A percentile compares a stretch with the other conserved stretches of the same genome.
Conservation (phyloP, 2,113 vertebrate genomes). For the Excalfactoria chinensis region DNA sequence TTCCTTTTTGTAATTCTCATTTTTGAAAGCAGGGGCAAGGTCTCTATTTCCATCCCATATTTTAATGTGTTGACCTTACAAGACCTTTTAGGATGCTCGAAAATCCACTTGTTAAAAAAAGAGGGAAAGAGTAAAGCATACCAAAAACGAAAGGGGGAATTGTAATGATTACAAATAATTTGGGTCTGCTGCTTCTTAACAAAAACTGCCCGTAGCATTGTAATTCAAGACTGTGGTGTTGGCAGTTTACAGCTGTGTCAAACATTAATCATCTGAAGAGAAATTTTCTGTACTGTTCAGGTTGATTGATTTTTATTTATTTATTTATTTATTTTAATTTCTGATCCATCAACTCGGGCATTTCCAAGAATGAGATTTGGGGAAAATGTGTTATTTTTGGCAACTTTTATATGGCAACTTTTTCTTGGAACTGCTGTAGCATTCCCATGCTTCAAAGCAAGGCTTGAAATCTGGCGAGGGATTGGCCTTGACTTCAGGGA, state of each 20-base stretch:
- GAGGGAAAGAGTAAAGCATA: neutral
- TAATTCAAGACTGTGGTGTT: neutral
- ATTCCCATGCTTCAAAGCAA: conserved; percentile 40
- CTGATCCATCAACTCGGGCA: conserved; percentile 17
- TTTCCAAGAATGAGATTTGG: conserved; percentile 35
- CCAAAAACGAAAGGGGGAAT: neutral
- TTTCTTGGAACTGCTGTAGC: conserved; percentile 37
- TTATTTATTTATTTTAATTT: neutral
- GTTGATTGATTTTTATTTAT: neutral
- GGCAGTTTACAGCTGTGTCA: neutral
- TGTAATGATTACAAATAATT: neutral
- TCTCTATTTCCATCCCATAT: neutral
- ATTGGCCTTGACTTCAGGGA: neutral
- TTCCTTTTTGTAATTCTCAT: neutral
- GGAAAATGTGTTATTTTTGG: conserved; percentile 34
- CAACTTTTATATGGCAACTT: conserved; percentile 61
- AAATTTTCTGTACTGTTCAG: conserved; percentile 15
- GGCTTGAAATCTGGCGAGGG: conserved; percentile 36
- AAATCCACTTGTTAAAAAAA: neutral
- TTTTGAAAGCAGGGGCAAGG: neutral
- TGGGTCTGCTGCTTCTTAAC: neutral
- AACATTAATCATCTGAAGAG: conserved; percentile 6
- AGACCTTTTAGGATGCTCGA: neutral
- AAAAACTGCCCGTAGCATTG: neutral
- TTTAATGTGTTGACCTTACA: conserved; percentile 19